Base-by-base conservation (phyloP, 2,888 invertebrate genomes). In the Cheilosia grossa region DNA sequence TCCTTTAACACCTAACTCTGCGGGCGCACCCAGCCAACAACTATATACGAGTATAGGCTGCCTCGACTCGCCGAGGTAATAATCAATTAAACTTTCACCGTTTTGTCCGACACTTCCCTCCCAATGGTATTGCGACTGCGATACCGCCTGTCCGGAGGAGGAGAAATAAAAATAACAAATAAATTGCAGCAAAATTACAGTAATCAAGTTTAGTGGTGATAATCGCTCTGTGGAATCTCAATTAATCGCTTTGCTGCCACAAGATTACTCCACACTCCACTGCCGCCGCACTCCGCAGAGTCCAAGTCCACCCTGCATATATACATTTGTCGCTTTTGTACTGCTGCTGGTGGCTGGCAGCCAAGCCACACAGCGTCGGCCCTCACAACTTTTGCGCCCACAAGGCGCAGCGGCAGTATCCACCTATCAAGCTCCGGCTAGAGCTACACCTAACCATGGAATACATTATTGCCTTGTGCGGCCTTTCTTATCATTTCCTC, bases 151-250 rank as follows among this genome's bases (percentile, higher is more conserved):
- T 17, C 15, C 9, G 53, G 66, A 53, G 27, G 54, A 61, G 61
- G n/a, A 49, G 30, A 30, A 58, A 73, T 40, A 73, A 81, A 81
- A 85, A 81, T 40, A 85, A 81, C 85, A 85, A 85, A 85, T 85
- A 85, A 85, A 85, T 85, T 85, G 81, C 85, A 67, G 67, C 82
- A 81, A 87, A 87, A 87, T 87, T 87, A 87, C 87, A 87, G 87
- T 87, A 87, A 87, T 87, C 87, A 83, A 87, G 86, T 87, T 87
- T 87, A 85, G 87, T 87, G 87, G 87, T 87, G 87, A 87, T 87
- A 87, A 87, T 87, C 87, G 87, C 77, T 82, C 80, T 80, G 67
- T 66, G 85, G 87, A 87, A 87, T 87, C 87, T 87, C 87, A 87
- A 87, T 87, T 87, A 87, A 87, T 87, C 85, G 85, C 81, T 72